Evolutionary conservation across 1,140 invertebrate genomes (phyloP).

Genomic region (Bradynema listronoti): DNA sequence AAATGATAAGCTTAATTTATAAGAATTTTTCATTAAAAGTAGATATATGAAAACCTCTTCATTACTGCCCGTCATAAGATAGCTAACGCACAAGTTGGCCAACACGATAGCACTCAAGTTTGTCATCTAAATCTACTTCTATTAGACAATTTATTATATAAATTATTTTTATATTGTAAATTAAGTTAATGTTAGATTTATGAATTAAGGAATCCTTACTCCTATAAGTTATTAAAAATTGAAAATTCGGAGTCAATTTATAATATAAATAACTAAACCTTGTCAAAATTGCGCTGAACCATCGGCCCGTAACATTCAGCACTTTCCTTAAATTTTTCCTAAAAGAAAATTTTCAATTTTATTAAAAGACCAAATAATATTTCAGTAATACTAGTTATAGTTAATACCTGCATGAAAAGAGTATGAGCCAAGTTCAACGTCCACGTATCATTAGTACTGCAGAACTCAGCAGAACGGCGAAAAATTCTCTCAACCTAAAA

Average conservation of each 20-base stretch:
- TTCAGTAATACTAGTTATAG: not conserved
- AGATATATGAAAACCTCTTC: slow-evolving; percentile 66
- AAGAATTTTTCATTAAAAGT: not conserved
- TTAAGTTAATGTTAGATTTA: no score
- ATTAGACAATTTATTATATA: not conserved
- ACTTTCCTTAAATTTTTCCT: slow-evolving; percentile 84
- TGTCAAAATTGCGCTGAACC: slow-evolving; percentile 89
- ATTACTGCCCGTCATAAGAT: slow-evolving; percentile 97
- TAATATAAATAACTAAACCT: slow-evolving; percentile 61
- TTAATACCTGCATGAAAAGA: slow-evolving; percentile 82
- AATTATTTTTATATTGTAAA: no score
- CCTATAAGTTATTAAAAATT: no score
- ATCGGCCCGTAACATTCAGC: slow-evolving; percentile 96
- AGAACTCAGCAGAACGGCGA: slow-evolving; percentile 92
- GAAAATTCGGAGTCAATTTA: not conserved
- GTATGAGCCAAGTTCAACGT: slow-evolving; percentile 95
- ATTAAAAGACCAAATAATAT: not conserved
- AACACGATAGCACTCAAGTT: slow-evolving; percentile 90
- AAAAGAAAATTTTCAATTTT: slow-evolving; percentile 11
- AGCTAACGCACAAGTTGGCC: slow-evolving; percentile 95
- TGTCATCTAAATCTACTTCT: slow-evolving; percentile 66
- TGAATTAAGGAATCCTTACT: no score
- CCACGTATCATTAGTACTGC: slow-evolving; percentile 92
- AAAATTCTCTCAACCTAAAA: slow-evolving; percentile 65
- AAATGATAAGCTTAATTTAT: slow-evolving; percentile 1